A percentile compares a stretch with the other conserved stretches of the same genome.
Conservation (phyloP, 2,888 invertebrate genomes). For the Portevinia maculata region DNA sequence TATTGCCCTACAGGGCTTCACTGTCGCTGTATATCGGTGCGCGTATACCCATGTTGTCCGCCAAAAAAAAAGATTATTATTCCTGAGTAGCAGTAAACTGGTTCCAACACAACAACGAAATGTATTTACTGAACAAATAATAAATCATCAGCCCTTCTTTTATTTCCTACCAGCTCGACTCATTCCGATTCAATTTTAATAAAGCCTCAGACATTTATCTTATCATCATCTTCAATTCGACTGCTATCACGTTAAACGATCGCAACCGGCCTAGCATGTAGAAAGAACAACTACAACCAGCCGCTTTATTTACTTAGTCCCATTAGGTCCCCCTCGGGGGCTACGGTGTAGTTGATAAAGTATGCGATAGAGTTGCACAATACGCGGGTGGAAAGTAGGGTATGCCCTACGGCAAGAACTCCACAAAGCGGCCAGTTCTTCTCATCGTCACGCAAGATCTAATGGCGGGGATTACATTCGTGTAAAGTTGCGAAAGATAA, state of each 20-base stretch:
- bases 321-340: constrained; percentile 14
- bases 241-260: constrained; percentile 57
- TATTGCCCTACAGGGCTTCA: constrained; percentile 56
- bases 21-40: not conserved
- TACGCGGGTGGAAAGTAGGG: constrained; percentile 30
- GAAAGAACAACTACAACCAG: constrained; percentile 31
- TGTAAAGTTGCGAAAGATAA: constrained; percentile 48
- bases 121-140: constrained; percentile 22
- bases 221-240: constrained; percentile 59
- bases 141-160: constrained; percentile 23
- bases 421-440: not conserved
- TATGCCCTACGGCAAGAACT: constrained; percentile 33
- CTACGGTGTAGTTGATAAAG: constrained; percentile 33
- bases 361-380: constrained; percentile 57
- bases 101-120: constrained; percentile 19
- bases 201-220: constrained; percentile 49
- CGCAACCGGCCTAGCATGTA: constrained; percentile 31
- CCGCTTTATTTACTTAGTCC: constrained; percentile 64
- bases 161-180: constrained; percentile 20
- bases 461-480: constrained; percentile 9
- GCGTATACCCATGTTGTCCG: constrained; percentile 7
- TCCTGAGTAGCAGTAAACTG: constrained; percentile 25
- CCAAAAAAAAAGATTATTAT: constrained; percentile 36
- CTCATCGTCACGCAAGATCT: constrained; percentile 1
- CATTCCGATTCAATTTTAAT: constrained; percentile 5